Conservation (phyloP, 2,113 vertebrate genomes). For the Sciurus niger region DNA sequence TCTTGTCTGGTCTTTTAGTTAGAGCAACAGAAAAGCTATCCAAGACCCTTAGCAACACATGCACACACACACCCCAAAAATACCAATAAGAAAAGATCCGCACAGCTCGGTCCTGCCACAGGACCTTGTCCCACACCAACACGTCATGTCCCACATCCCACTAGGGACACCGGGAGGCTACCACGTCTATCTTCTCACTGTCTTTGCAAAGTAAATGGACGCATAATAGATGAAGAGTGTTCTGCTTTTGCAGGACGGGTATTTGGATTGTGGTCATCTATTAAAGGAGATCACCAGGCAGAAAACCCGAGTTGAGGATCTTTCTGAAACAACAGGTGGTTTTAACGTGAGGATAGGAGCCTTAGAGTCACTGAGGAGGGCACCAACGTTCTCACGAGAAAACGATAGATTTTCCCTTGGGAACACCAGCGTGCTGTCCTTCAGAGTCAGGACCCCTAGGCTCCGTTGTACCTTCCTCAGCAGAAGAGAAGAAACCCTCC, state of each 20-base stretch:
- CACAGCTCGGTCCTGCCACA: background rate
- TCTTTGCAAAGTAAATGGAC: background rate
- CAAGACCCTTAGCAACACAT: too few species aligned
- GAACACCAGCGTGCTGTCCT: accelerated
- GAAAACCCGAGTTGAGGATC: background rate
- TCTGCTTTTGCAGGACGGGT: background rate
- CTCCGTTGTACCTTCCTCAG: background rate
- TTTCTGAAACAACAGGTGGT: background rate
- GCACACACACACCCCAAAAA: background rate
- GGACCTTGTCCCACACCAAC: background rate
- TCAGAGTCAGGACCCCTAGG: background rate
- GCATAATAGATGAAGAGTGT: background rate
- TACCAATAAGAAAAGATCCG: background rate
- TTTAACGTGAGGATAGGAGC: background rate
- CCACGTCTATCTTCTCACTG: background rate
- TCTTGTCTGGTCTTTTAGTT: too few species aligned
- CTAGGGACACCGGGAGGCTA: background rate
- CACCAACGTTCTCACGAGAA: background rate
- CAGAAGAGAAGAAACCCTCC: background rate
- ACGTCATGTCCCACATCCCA: background rate
- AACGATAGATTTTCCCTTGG: background rate
- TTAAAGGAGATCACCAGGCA: background rate
- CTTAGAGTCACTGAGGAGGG: too few species aligned
- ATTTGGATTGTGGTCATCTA: background rate
- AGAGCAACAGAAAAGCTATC: too few species aligned